Evolutionary conservation across 2,797 vertebrate genomes (phyloP), one percentile per base, ranked within the genome.

Genomic region (Mus caroli): DNA sequence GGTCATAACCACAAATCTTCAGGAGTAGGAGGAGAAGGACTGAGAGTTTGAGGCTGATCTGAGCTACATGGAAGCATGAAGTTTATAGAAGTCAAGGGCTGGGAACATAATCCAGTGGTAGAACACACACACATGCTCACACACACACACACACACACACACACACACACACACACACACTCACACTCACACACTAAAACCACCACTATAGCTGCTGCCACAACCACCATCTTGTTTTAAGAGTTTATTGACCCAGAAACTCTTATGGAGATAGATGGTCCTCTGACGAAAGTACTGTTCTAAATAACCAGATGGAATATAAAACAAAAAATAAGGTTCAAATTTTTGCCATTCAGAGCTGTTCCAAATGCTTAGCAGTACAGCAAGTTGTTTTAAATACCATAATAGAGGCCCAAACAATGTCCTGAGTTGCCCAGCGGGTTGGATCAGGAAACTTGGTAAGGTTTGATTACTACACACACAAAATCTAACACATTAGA

Each of bases 401-500:
- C 60, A n/a, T 0, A 95, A 34, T 28, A 77, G 60, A 79, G 31
- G 15, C 2, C 58, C 14, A 94, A 46, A 76, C 2, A 87, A 77
- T 4, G 58, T 67, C 31, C 26, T 67, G 4, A 94, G 24, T 2
- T 88, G 9, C 20, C 62, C 86, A 58, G 75, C 1, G 20, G 85
- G 82, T 10, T 40, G 15, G 91, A 46, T 92, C 37, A 94, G 60
- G 31, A 92, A 50, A 79, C 14, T 73, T 92, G 94, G 79, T 76
- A 82, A 97, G 96, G 69, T 77, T 0, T 64, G 1, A 52, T 56
- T 11, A 89, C 90, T 93, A 95, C 14, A 90, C 28, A 95, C 97
- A 95, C 28, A 54, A 92, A 79, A 91, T 96, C 60, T 91, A 96
- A 87, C 1, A 94, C 94, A 52, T 90, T 96, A 40, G 50, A 95